Conservation (phyloP, 2,113 vertebrate species). For the Otus sunia region DNA sequence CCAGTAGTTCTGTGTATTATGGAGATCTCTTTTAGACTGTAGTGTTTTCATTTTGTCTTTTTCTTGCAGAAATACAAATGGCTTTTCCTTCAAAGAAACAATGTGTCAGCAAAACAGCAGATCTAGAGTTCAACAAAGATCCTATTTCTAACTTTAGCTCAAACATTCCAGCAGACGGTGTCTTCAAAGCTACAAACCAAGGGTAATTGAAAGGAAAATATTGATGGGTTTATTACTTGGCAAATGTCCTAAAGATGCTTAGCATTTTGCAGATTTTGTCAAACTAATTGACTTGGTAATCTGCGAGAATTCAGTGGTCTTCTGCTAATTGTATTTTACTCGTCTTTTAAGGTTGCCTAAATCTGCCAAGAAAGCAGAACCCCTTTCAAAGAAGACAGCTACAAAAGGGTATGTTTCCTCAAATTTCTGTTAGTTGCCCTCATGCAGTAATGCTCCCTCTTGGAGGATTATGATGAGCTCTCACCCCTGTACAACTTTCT, state of each 20-base stretch:
- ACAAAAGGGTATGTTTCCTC: conserved; percentile 35
- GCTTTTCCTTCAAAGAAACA: conserved; percentile 57
- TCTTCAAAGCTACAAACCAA: conserved; percentile 48
- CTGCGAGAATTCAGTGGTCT: neutral
- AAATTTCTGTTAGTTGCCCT: neutral
- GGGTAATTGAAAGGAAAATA: conserved; percentile 39
- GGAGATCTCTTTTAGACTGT: too few relatives aligned
- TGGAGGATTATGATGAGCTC: neutral
- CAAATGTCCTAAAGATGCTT: neutral
- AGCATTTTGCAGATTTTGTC: neutral
- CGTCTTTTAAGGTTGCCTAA: conserved; percentile 38
- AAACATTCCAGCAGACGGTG: neutral
- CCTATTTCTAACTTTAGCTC: conserved; percentile 23
- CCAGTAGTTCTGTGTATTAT: accelerated
- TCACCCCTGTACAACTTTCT: neutral
- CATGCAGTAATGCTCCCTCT: neutral
- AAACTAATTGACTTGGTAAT: neutral
- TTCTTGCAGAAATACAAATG: conserved; percentile 56
- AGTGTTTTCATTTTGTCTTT: neutral
- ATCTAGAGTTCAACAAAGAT: conserved; percentile 5
- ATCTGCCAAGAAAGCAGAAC: conserved; percentile 47
- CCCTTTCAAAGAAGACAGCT: neutral
- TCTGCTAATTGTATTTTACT: neutral
- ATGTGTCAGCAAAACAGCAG: conserved; percentile 18
- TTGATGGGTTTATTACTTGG: neutral